Conservation (phyloP, 2,113 vertebrate species). For the Poeciliopsis turrubarensis region DNA sequence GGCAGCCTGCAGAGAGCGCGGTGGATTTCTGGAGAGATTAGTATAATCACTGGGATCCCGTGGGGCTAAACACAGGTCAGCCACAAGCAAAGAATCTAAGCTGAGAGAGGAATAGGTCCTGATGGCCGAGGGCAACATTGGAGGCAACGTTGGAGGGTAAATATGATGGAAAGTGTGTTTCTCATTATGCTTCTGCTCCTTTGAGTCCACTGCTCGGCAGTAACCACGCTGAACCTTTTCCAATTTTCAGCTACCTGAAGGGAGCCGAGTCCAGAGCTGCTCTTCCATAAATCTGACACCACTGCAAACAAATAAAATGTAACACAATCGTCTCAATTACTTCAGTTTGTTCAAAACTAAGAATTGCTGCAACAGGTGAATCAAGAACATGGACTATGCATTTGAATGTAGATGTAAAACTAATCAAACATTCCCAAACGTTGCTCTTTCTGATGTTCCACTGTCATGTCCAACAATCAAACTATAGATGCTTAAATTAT, state of each 20-base stretch:
- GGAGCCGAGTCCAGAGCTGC: not conserved
- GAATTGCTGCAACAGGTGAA: no score
- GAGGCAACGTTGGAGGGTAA: constrained; percentile 55
- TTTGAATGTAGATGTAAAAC: no score
- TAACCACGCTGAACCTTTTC: not conserved
- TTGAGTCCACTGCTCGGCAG: constrained; percentile 18
- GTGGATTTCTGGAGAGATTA: constrained; percentile 67
- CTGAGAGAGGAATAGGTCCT: constrained; percentile 34
- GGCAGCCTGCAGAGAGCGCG: constrained; percentile 51
- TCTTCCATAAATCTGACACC: not conserved
- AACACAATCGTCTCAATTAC: not conserved
- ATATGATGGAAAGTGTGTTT: constrained; percentile 45
- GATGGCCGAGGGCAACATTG: constrained; percentile 53
- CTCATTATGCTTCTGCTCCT: constrained; percentile 28
- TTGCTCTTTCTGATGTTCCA: not conserved
- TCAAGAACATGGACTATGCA: no score
- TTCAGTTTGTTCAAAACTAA: not conserved
- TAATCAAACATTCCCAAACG: no score
- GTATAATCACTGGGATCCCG: constrained; percentile 65
- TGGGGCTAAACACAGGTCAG: constrained; percentile 61
- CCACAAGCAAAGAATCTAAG: constrained; percentile 37
- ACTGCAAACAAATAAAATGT: not conserved
- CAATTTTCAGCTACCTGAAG: not conserved
- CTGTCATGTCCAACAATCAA: not conserved
- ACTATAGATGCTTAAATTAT: not conserved